These are phyloP conservation scores for Andrena cerasifolii DNA, from an alignment of 1,140 invertebrate genomes.

Conservation along the genomic window DNA sequence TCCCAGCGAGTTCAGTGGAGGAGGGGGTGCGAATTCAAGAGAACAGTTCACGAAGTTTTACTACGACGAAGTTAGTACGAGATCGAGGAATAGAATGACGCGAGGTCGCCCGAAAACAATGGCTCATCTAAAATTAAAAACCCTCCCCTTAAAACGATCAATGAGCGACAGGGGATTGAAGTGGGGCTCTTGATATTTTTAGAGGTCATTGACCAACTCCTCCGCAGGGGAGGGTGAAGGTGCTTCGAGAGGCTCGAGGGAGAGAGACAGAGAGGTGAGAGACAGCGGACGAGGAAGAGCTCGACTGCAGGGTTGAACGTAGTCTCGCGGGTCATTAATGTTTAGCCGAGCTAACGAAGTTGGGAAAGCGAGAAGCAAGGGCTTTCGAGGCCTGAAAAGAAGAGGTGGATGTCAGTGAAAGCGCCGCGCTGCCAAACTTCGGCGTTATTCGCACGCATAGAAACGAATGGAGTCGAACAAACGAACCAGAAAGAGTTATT, in stretches of 20 bases:
- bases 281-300: slow-evolving; percentile 27
- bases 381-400: slow-evolving; percentile 27
- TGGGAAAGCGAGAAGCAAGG: slow-evolving; percentile 43
- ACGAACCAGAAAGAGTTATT: too few species aligned
- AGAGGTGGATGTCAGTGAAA: slow-evolving; percentile 9
- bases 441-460: too few species aligned
- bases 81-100: too few species aligned
- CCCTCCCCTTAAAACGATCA: not conserved
- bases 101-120: not conserved
- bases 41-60: too few species aligned
- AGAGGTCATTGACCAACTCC: slow-evolving; percentile 21
- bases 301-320: slow-evolving; percentile 59
- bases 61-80: too few species aligned
- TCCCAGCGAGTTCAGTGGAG: too few species aligned
- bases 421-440: too few species aligned
- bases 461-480: too few species aligned
- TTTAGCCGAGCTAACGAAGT: slow-evolving; percentile 70
- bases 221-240: not conserved
- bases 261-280: slow-evolving; percentile 1
- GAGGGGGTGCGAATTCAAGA: too few species aligned
- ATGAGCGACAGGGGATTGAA: not conserved
- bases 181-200: slow-evolving; percentile 18
- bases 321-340: slow-evolving; percentile 73
- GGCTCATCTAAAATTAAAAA: not conserved
- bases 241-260: slow-evolving; percentile 23